These are phyloP conservation scores for Thamnophis sirtalis DNA, from an alignment of 2,113 vertebrate genomes.

Conservation along the genomic window DNA sequence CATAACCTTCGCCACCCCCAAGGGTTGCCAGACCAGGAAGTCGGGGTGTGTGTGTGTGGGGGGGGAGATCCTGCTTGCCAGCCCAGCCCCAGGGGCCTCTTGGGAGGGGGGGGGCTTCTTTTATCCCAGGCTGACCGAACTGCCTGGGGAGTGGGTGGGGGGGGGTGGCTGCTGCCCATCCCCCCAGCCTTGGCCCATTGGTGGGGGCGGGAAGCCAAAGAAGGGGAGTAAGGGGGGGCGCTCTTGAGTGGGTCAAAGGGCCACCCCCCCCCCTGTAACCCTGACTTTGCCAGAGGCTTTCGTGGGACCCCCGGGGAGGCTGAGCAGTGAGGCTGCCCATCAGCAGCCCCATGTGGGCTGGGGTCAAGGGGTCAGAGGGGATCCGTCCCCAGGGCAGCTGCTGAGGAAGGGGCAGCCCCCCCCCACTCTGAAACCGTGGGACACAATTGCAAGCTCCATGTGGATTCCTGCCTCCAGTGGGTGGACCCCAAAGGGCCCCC, in stretches of 20 bases:
- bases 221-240: neutral
- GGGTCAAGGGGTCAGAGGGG: neutral
- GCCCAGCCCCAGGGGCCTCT: neutral
- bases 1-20: too few relatives aligned
- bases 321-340: neutral
- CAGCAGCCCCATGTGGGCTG: rapidly evolving
- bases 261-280: too few relatives aligned
- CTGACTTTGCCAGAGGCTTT: neutral
- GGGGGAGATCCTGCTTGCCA: neutral
- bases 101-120: neutral
- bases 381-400: neutral
- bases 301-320: too few relatives aligned
- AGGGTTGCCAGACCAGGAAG: neutral
- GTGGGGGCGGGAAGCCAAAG: neutral
- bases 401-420: neutral
- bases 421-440: neutral
- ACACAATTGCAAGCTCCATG: neutral
- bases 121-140: neutral
- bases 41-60: neutral
- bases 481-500: neutral
- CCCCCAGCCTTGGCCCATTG: neutral
- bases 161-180: neutral
- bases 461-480: neutral
- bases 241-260: neutral
- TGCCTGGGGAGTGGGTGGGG: neutral